phyloP scores from a whole-genome alignment of 2,888 invertebrate species.

The Erannis defoliaria region DNA sequence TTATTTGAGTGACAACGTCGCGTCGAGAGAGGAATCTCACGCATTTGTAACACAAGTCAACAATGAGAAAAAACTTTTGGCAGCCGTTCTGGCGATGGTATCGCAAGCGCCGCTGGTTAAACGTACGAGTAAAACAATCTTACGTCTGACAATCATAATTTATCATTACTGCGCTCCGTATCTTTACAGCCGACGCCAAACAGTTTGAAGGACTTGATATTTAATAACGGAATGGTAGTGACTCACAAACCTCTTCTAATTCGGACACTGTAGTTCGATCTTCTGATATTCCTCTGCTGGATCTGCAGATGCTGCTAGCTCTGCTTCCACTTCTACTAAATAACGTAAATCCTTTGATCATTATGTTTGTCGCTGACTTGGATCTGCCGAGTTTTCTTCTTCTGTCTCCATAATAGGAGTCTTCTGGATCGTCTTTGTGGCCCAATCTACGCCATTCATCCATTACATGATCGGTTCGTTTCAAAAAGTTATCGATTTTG shows the following conservation, averaged over 20 bases:
- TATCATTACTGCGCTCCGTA: constrained; percentile 56
- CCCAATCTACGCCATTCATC: constrained; percentile 94
- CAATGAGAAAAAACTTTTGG: constrained; percentile 78
- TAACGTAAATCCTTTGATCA: constrained; percentile 93
- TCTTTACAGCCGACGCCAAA: constrained; percentile 57
- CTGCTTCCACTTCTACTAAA: constrained; percentile 85
- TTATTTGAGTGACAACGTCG: constrained; percentile 64
- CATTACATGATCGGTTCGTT: constrained; percentile 94
- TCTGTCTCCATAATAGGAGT: constrained; percentile 63
- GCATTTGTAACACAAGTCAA: constrained; percentile 69
- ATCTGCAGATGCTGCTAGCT: constrained; percentile 84
- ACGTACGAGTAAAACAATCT: constrained; percentile 54
- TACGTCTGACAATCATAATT: constrained; percentile 60
- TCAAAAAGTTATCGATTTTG: constrained; percentile 93
- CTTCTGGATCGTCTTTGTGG: constrained; percentile 84
- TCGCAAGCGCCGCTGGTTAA: constrained; percentile 63
- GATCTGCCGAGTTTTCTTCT: constrained; percentile 87
- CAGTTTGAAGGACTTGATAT: constrained; percentile 43
- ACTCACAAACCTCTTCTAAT: constrained; percentile 88
- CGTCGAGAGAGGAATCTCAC: constrained; percentile 60
- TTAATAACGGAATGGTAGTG: constrained; percentile 25
- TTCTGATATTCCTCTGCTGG: constrained; percentile 86
- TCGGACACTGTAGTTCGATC: constrained; percentile 89
- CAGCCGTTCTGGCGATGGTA: constrained; percentile 61
- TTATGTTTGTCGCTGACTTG: constrained; percentile 92